A percentile compares a stretch with the other conserved stretches of the same genome.
phyloP scores from a whole-genome alignment of 2,888 invertebrate genomes.

The Tigriopus californicus region DNA sequence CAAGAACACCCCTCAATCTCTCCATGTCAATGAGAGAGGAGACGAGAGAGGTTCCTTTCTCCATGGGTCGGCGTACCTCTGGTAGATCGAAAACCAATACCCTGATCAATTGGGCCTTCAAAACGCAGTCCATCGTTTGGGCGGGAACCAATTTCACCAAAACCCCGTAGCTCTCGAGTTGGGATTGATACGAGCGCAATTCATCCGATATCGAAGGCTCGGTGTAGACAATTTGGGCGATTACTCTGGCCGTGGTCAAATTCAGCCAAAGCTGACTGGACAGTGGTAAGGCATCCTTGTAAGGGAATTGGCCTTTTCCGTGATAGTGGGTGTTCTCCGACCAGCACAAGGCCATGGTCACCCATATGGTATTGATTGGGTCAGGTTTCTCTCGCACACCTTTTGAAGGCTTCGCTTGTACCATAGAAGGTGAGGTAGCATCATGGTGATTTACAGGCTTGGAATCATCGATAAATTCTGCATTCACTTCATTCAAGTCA shows the following conservation, averaged over 20 bases:
- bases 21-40: no score
- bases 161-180: constrained; percentile 1
- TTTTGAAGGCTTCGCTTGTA: neutral
- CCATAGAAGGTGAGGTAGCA: neutral
- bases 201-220: neutral
- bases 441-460: neutral
- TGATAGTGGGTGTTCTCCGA: constrained; percentile 5
- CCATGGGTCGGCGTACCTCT: neutral
- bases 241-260: constrained; percentile 8
- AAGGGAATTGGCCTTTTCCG: constrained; percentile 14
- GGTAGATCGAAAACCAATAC: neutral
- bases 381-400: neutral
- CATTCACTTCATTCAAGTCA: neutral
- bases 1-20: no score
- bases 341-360: constrained; percentile 13
- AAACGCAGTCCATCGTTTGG: constrained; percentile 3
- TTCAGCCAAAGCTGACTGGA: constrained; percentile 7
- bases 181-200: neutral
- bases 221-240: constrained; percentile 11
- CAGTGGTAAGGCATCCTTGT: neutral
- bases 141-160: constrained; percentile 2
- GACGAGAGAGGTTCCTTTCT: no score
- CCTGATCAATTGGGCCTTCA: constrained; percentile 10
- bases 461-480: neutral
- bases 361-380: neutral